Percentiles rank a stretch among this genome's conserved stretches.
phyloP scores from a whole-genome alignment of 1,140 invertebrate genomes.

The Tribolium madens region DNA sequence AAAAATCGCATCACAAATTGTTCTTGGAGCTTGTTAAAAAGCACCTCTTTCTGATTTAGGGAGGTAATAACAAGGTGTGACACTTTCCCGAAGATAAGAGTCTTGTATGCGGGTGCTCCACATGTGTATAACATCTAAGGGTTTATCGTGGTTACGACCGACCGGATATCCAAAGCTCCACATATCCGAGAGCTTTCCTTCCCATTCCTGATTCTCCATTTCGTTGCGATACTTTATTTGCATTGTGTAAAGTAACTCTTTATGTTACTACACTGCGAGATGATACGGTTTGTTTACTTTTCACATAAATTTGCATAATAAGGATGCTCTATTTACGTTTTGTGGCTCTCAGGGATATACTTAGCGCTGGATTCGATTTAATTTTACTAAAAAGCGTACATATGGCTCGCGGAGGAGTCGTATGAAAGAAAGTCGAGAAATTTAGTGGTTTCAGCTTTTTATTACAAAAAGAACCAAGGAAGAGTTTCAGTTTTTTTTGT shows the following conservation, averaged over 20 bases:
- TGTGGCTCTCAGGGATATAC: background rate
- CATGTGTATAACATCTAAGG: conserved; percentile 21
- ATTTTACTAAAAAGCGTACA: conserved; percentile 11
- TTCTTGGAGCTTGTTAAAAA: background rate
- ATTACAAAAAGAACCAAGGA: too few species aligned
- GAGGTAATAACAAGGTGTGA: conserved; percentile 29
- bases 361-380: conserved; percentile 10
- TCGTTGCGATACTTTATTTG: conserved; percentile 27
- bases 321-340: conserved; percentile 8
- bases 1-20: too few species aligned
- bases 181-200: conserved; percentile 30
- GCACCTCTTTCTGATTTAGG: conserved; percentile 4
- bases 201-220: conserved; percentile 29
- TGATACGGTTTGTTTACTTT: conserved; percentile 34
- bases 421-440: too few species aligned
- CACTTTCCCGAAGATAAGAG: conserved; percentile 30
- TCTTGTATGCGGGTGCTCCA: conserved; percentile 27
- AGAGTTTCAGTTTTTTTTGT: too few species aligned
- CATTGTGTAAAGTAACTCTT: conserved; percentile 36
- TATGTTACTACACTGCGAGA: background rate
- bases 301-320: conserved; percentile 33
- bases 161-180: conserved; percentile 24
- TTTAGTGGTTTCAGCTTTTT: too few species aligned
- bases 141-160: conserved; percentile 36
- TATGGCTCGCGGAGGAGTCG: background rate